These are phyloP conservation scores for Tyrannus savana DNA, from an alignment of 2,113 vertebrate genomes.

Conservation along the genomic window DNA sequence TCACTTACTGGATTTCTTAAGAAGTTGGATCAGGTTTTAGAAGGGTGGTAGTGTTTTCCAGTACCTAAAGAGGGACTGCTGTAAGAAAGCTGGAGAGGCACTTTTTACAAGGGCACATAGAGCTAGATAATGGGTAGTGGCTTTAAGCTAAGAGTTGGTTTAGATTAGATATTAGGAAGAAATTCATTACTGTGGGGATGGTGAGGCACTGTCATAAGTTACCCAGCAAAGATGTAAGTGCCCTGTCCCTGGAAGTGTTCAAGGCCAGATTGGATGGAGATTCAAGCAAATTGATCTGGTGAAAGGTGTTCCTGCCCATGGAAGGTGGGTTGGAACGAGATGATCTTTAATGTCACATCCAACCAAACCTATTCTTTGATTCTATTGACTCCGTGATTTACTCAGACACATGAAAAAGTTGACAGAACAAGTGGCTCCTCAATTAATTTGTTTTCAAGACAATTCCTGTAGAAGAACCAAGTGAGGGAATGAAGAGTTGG, in stretches of 20 bases:
- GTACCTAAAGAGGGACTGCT: not conserved
- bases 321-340: not conserved
- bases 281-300: not conserved
- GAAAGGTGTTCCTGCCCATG: not conserved
- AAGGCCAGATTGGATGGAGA: not conserved
- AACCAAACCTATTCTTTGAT: not conserved
- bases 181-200: not conserved
- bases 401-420: not conserved
- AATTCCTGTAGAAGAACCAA: not conserved
- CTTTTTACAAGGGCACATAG: not conserved
- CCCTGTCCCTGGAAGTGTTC: not conserved
- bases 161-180: not conserved
- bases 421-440: not conserved
- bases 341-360: not conserved
- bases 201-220: not conserved
- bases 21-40: not conserved
- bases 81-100: not conserved
- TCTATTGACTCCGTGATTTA: not conserved
- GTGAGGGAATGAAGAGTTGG: not conserved
- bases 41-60: not conserved
- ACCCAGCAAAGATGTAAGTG: not conserved
- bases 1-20: not conserved
- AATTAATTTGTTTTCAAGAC: not conserved
- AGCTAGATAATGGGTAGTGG: not conserved
- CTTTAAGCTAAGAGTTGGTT: not conserved